A percentile compares a stretch with the other conserved stretches of the same genome.
These are phyloP conservation scores for Spinus pinus DNA, from an alignment of 2,797 vertebrate species.

Conservation along the genomic window DNA sequence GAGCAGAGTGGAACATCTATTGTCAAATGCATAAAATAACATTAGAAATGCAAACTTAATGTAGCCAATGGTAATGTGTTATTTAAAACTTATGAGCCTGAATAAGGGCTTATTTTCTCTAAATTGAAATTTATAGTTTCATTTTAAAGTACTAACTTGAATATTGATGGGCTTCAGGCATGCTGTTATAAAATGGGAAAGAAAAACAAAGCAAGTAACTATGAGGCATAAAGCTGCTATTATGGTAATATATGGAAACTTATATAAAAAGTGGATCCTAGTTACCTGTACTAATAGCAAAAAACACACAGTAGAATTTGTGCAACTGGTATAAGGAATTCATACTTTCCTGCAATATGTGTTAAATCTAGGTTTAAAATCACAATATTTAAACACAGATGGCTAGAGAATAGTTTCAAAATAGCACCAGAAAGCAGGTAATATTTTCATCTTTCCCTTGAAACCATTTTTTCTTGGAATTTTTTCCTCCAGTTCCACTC, in stretches of 20 bases:
- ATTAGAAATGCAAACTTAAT: slow-evolving; percentile 80
- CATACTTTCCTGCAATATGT: slow-evolving; percentile 6
- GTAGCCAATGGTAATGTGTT: slow-evolving; percentile 81
- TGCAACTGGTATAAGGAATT: not conserved
- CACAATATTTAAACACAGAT: not conserved
- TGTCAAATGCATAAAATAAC: slow-evolving; percentile 80
- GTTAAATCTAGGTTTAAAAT: slow-evolving; percentile 14
- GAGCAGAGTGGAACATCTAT: slow-evolving; percentile 77
- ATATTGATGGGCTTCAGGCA: slow-evolving; percentile 78
- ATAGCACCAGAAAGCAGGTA: not conserved
- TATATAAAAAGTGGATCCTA: slow-evolving; percentile 1
- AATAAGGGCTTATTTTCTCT: slow-evolving; percentile 83
- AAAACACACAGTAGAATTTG: slow-evolving; percentile 4
- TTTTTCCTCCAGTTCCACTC: not conserved
- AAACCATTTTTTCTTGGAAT: not conserved
- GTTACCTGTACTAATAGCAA: slow-evolving; percentile 42
- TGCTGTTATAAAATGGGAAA: slow-evolving; percentile 68
- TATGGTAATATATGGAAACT: slow-evolving; percentile 69
- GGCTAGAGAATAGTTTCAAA: not conserved
- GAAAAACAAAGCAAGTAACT: slow-evolving; percentile 71
- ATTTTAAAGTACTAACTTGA: slow-evolving; percentile 79
- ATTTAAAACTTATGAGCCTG: slow-evolving; percentile 87
- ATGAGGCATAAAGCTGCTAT: slow-evolving; percentile 58
- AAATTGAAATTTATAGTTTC: slow-evolving; percentile 87
- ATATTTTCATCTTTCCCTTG: not conserved